Percentiles rank a stretch among this genome's conserved stretches.
These are phyloP conservation scores for Malurus melanocephalus DNA, from an alignment of 2,113 vertebrate species.

Conservation along the genomic window DNA sequence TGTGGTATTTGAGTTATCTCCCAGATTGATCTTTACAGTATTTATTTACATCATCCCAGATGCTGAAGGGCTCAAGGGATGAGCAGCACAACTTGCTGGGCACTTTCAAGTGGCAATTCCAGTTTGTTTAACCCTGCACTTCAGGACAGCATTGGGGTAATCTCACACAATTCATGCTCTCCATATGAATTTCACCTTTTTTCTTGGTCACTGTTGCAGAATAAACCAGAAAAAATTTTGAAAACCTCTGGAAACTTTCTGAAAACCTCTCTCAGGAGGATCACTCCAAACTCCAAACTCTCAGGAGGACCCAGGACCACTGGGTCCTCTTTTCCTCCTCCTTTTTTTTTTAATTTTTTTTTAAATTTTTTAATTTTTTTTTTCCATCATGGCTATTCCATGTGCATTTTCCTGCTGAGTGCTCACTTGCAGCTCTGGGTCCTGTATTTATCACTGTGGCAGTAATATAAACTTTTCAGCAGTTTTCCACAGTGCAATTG, in stretches of 20 bases:
- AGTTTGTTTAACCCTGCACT: not conserved
- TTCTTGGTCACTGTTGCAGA: fast-evolving
- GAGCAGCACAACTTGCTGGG: not conserved
- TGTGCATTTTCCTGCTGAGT: not conserved
- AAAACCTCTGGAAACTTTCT: not conserved
- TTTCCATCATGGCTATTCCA: not conserved
- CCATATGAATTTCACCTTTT: not conserved
- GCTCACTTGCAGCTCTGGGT: not conserved
- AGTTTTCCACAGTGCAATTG: not conserved
- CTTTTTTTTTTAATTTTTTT: no score
- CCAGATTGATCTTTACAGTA: not conserved
- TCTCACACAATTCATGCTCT: not conserved
- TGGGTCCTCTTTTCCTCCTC: no score
- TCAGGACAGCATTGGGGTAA: not conserved
- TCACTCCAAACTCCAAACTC: not conserved
- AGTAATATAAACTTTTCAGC: not conserved
- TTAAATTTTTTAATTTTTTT: no score
- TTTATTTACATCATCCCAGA: not conserved
- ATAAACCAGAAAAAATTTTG: not conserved
- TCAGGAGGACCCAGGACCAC: no score
- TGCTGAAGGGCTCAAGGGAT: not conserved
- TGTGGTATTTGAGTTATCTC: not conserved
- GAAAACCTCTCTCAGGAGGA: not conserved
- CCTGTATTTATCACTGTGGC: not conserved
- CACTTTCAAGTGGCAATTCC: not conserved